Conservation (phyloP, 2,888 invertebrate species). For the Poecilobothrus nobilitatus region DNA sequence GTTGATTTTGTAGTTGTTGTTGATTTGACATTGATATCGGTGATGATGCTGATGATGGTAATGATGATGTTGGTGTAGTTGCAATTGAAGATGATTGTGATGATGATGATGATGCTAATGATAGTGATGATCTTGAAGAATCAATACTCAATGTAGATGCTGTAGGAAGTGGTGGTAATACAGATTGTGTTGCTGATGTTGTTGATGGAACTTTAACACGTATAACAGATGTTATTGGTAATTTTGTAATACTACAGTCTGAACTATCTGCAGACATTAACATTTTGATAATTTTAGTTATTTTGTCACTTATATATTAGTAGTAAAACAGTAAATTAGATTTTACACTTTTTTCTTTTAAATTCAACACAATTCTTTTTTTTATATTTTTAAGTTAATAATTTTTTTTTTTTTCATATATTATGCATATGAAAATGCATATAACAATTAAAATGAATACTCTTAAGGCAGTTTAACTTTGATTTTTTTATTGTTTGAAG, state of each 20-base stretch:
- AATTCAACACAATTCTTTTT: not conserved
- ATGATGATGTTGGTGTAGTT: slow-evolving; percentile 18
- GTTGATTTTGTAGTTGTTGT: slow-evolving; percentile 17
- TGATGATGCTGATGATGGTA: slow-evolving; percentile 24
- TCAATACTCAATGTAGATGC: slow-evolving; percentile 14
- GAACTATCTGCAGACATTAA: slow-evolving; percentile 45
- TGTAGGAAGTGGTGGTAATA: slow-evolving; percentile 9
- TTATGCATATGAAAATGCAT: not conserved
- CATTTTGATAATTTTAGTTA: slow-evolving; percentile 32
- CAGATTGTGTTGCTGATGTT: slow-evolving; percentile 18
- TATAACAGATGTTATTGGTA: slow-evolving; percentile 32
- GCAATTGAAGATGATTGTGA: slow-evolving; percentile 4
- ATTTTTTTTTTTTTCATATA: too few relatives aligned
- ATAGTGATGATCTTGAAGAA: slow-evolving; percentile 11
- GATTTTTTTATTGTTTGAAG: not conserved
- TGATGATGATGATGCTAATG: slow-evolving; percentile 18
- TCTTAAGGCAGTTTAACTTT: not conserved
- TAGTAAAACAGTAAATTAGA: not conserved
- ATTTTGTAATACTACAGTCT: slow-evolving; percentile 34
- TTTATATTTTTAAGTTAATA: too few relatives aligned
- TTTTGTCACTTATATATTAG: not conserved
- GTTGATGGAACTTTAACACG: slow-evolving; percentile 29
- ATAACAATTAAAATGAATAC: not conserved
- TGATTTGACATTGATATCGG: slow-evolving; percentile 21
- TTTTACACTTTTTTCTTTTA: not conserved